phyloP scores from a whole-genome alignment of 2,888 invertebrate genomes.

The Keiferia lycopersicella region DNA sequence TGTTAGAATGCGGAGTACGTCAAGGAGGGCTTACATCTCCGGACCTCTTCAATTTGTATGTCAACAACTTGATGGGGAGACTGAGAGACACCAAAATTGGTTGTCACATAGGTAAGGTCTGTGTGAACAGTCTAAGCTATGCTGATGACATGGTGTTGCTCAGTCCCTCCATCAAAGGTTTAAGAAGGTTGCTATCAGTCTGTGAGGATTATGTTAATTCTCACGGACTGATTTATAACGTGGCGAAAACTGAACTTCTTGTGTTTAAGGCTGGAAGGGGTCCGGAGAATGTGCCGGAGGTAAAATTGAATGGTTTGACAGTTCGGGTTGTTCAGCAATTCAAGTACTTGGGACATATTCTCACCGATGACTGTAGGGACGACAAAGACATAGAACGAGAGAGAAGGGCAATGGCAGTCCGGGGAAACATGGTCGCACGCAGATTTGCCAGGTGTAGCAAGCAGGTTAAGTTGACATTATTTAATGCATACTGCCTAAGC shows the following conservation, averaged over 20 bases:
- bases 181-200: background rate
- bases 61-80: background rate
- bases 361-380: conserved; percentile 1
- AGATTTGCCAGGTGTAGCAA: no score
- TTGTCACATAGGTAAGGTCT: background rate
- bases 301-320: background rate
- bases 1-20: background rate
- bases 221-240: background rate
- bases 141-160: background rate
- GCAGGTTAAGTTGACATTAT: no score
- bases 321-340: conserved; percentile 14
- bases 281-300: conserved; percentile 14
- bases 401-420: background rate
- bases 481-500: no score
- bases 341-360: conserved; percentile 15
- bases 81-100: background rate
- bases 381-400: conserved; percentile 9
- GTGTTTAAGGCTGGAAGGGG: background rate
- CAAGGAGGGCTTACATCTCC: background rate
- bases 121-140: background rate
- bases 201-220: background rate
- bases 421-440: no score
- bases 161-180: background rate
- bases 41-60: background rate
- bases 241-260: background rate